phyloP scores from a whole-genome alignment of 2,113 vertebrate species.

The Psittacus erithacus region DNA sequence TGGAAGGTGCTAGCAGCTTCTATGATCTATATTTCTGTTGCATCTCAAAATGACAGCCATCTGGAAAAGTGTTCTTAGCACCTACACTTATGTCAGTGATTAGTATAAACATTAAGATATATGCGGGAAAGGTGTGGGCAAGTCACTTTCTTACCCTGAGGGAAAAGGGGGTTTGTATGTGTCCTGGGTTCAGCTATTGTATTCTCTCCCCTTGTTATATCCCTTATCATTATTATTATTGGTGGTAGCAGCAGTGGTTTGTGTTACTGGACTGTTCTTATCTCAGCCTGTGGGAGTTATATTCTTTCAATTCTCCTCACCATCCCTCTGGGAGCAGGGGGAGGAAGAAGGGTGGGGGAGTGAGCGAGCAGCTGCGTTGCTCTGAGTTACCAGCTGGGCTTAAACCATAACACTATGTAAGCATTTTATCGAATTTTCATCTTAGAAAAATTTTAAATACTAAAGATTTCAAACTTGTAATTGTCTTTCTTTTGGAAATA shows the following conservation, averaged over 20 bases:
- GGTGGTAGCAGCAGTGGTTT: not conserved
- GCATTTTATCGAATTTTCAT: not conserved
- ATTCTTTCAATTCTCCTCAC: not conserved
- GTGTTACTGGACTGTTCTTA: not conserved
- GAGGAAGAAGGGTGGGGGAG: not conserved
- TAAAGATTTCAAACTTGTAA: not conserved
- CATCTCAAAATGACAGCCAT: not conserved
- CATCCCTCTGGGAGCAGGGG: not conserved
- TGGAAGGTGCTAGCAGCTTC: not conserved
- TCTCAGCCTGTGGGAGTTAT: not conserved
- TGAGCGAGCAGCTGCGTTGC: not conserved
- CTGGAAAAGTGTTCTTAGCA: not conserved
- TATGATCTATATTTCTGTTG: not conserved
- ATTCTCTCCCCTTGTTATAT: not conserved
- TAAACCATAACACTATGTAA: not conserved
- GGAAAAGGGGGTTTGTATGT: not conserved
- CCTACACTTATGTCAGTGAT: not conserved
- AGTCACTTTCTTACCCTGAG: not conserved
- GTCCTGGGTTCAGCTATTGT: not conserved
- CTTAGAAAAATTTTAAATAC: not conserved
- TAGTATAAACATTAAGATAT: not conserved
- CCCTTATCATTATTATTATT: not conserved
- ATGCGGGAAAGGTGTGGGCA: not conserved
- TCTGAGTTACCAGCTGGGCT: not conserved
- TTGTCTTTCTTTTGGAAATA: not conserved